Conservation (phyloP, 2,888 invertebrate species). For the Ormyrus thymus region DNA sequence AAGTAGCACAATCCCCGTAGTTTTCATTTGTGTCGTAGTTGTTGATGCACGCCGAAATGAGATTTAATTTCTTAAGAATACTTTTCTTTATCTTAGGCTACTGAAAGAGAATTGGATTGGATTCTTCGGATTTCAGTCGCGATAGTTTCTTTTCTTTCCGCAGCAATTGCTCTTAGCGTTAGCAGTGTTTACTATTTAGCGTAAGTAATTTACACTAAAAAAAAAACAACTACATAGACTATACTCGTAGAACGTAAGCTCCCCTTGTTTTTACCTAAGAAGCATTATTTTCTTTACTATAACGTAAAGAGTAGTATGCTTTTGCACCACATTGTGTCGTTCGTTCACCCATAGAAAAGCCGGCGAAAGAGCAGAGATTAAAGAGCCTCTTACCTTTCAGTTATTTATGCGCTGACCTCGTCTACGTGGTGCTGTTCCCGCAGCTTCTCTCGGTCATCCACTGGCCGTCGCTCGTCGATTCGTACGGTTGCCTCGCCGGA, state of each 20-base stretch:
- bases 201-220: slow-evolving; percentile 66
- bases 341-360: not conserved
- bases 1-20: not conserved
- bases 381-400: slow-evolving; percentile 63
- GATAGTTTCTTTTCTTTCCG: slow-evolving; percentile 79
- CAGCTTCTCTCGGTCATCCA: slow-evolving; percentile 83
- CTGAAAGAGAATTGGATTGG: slow-evolving; percentile 82
- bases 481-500: slow-evolving; percentile 81
- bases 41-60: slow-evolving; percentile 19
- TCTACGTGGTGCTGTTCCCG: slow-evolving; percentile 84
- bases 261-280: not conserved
- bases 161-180: slow-evolving; percentile 81
- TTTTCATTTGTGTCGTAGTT: not conserved
- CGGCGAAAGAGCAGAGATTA: not conserved
- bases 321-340: slow-evolving; percentile 12
- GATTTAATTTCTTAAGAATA: slow-evolving; percentile 37
- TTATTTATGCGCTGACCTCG: slow-evolving; percentile 82
- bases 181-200: slow-evolving; percentile 79
- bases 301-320: slow-evolving; percentile 33
- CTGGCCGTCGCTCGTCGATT: slow-evolving; percentile 80
- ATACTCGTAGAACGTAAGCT: slow-evolving; percentile 4
- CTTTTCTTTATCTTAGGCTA: slow-evolving; percentile 76
- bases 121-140: slow-evolving; percentile 81
- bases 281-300: slow-evolving; percentile 9
- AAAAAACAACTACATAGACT: slow-evolving; percentile 3